These are phyloP conservation scores for Campopleginae sp. DNA, from an alignment of 2,888 invertebrate genomes.

Conservation along the genomic window DNA sequence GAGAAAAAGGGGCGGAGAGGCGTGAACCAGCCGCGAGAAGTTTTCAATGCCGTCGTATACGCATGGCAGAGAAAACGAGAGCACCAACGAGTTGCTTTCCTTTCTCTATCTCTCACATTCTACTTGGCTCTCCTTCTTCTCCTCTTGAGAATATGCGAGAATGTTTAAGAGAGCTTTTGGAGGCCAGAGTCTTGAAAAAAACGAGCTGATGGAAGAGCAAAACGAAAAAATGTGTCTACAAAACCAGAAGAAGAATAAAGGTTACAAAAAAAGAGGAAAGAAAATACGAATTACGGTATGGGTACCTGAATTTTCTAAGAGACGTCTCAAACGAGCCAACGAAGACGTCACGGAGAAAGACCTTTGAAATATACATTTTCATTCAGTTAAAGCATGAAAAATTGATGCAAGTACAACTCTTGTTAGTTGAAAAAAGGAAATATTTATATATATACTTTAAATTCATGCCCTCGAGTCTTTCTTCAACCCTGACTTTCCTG, in stretches of 20 bases:
- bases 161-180: constrained; percentile 55
- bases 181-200: constrained; percentile 59
- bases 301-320: constrained; percentile 40
- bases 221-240: constrained; percentile 44
- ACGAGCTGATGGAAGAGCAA: constrained; percentile 54
- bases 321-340: constrained; percentile 42
- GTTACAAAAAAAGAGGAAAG: constrained; percentile 26
- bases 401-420: constrained; percentile 50
- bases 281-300: constrained; percentile 40
- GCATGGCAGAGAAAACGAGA: constrained; percentile 41
- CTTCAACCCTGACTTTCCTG: background rate
- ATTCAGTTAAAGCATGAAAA: constrained; percentile 53
- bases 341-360: constrained; percentile 19
- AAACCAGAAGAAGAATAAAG: constrained; percentile 26
- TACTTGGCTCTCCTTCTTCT: constrained; percentile 20
- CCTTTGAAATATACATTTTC: constrained; percentile 52
- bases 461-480: constrained; percentile 10
- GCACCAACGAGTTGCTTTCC: constrained; percentile 18
- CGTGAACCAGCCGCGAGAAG: constrained; percentile 49
- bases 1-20: constrained; percentile 19
- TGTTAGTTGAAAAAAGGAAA: constrained; percentile 25
- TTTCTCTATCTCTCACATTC: background rate
- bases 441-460: background rate
- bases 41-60: constrained; percentile 41
- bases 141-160: constrained; percentile 51